Evolutionary conservation across 2,888 invertebrate species (phyloP).

Genomic region (Timema podura): DNA sequence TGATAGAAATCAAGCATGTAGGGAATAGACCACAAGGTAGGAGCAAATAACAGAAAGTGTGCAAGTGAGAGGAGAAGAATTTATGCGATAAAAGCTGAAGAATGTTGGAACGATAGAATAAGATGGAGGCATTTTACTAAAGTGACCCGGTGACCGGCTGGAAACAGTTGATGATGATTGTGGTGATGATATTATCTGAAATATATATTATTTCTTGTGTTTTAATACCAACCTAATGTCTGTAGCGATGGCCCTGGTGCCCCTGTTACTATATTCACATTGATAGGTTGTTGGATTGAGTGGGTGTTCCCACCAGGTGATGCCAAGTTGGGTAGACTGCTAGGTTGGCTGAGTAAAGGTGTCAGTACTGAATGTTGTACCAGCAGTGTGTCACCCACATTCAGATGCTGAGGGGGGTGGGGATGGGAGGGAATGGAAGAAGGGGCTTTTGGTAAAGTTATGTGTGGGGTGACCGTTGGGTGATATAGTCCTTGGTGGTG

Average conservation of each 20-base stretch:
- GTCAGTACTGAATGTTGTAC: conserved; percentile 40
- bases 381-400: conserved; percentile 19
- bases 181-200: not conserved
- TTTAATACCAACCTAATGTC: conserved; percentile 18
- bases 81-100: too few relatives aligned
- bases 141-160: too few relatives aligned
- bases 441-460: conserved; percentile 34
- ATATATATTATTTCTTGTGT: not conserved
- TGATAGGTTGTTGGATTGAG: conserved; percentile 25
- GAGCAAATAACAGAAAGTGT: too few relatives aligned
- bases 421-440: conserved; percentile 27
- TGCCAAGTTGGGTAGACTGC: conserved; percentile 16
- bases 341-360: conserved; percentile 40
- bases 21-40: too few relatives aligned
- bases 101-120: too few relatives aligned
- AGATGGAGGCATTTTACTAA: too few relatives aligned
- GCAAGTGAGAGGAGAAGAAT: too few relatives aligned
- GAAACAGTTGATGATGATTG: too few relatives aligned
- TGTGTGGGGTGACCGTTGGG: conserved; percentile 15
- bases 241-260: conserved; percentile 22
- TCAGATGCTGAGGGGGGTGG: conserved; percentile 16
- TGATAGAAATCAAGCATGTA: too few relatives aligned
- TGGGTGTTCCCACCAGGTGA: conserved; percentile 24
- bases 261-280: conserved; percentile 18
- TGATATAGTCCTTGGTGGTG: conserved; percentile 33